Base-by-base conservation (phyloP, 1,140 invertebrate genomes). In the Gryllus bimaculatus region DNA sequence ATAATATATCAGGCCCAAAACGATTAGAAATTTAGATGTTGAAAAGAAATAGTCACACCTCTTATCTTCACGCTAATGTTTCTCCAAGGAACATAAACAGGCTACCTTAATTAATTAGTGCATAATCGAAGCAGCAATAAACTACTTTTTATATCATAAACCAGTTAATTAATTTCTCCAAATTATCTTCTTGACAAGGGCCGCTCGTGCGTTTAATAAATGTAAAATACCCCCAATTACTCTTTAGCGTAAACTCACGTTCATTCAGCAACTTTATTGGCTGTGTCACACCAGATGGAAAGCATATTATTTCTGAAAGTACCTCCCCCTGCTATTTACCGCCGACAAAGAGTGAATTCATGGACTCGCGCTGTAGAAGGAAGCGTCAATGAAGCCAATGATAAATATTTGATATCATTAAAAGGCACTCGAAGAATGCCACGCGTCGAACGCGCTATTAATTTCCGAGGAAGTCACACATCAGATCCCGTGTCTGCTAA, bases 361-460 rank as follows among this genome's bases (percentile, higher is more conserved):
- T 13, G 10, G 26, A 39, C 26, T 39, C 26, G 26, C 26, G 26
- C 54, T 66, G 7, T 66, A 18, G 54, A 66, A 2, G 26, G 54
- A 66, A 13, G 10, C 54, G 54, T 66, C 54, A 18, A 13, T 66
- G 54, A 66, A 18, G 54, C 54, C 10, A 66, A 66, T 66, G 54
- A 66, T 66, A 66, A 66, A 66, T 66, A 66, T 66, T 66, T 66
- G 54, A 66, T 66, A 66, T 66, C 54, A 66, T 66, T 66, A 66
- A 66, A 66, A 66, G 54, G 54, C 54, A 66, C 54, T 66, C 54
- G 54, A 66, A 66, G 54, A 66, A 66, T 66, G 54, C 10, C 54
- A 66, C 54, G 54, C 54, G 54, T 7, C 54, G 18, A 66, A 66
- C 7, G 18, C 18, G 18, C 54, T 66, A 66, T 66, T 66, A 66